Evolutionary conservation across 2,113 vertebrate genomes (phyloP).

Genomic region (Tragelaphus imberbis): DNA sequence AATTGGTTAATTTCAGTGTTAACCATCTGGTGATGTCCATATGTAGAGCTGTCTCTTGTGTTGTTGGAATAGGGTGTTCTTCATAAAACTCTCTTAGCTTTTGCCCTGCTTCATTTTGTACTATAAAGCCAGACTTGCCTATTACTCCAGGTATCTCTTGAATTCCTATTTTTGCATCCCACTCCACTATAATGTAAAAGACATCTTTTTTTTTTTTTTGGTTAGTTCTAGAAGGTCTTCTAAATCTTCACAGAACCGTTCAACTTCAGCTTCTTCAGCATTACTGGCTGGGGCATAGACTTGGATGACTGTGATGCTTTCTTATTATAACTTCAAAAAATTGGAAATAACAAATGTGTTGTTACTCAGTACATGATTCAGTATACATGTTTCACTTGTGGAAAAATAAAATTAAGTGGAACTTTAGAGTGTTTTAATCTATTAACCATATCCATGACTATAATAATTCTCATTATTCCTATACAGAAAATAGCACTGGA

Average conservation of each 20-base stretch:
- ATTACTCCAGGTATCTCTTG: neutral
- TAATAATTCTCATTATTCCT: neutral
- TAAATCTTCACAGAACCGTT: neutral
- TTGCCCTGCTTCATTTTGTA: neutral
- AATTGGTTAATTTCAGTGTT: neutral
- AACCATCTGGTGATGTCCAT: neutral
- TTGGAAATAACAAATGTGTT: neutral
- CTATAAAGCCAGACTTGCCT: neutral
- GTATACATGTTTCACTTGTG: neutral
- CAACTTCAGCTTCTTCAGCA: neutral
- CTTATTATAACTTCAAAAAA: neutral
- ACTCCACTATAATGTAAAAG: neutral
- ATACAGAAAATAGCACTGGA: neutral
- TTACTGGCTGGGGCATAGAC: neutral
- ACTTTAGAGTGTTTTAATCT: neutral
- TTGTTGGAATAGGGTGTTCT: neutral
- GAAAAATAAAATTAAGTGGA: neutral
- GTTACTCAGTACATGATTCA: neutral
- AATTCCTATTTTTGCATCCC: neutral
- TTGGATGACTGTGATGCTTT: neutral
- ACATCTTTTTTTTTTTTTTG: neutral
- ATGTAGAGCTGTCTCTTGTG: neutral
- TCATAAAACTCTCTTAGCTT: neutral
- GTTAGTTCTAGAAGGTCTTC: neutral
- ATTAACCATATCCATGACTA: neutral